A percentile compares a stretch with the other conserved stretches of the same genome.
Evolutionary conservation across 2,113 vertebrate genomes (phyloP).

Genomic region (Camarhynchus parvulus): DNA sequence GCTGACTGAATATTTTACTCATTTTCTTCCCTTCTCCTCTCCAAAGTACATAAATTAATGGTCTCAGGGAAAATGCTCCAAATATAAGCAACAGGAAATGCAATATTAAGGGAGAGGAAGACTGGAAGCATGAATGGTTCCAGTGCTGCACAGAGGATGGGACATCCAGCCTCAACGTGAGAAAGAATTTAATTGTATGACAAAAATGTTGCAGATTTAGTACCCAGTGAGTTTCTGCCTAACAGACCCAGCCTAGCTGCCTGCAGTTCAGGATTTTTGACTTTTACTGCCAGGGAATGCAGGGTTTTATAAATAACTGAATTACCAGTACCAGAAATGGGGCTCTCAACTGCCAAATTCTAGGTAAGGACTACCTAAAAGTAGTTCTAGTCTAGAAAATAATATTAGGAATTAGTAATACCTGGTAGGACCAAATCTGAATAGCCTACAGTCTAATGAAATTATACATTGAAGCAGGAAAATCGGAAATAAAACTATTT

Average conservation of each 20-base stretch:
- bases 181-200: background rate
- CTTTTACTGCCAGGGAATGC: background rate
- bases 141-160: background rate
- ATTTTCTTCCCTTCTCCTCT: background rate
- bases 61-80: background rate
- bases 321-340: background rate
- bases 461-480: background rate
- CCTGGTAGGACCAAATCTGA: background rate
- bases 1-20: background rate
- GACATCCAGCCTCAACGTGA: background rate
- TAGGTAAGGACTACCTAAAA: background rate
- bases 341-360: background rate
- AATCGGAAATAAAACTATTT: background rate
- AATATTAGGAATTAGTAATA: background rate
- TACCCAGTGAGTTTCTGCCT: conserved; percentile 3
- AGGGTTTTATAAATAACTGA: conserved; percentile 4
- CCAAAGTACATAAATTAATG: background rate
- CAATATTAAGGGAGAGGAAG: background rate
- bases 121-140: background rate
- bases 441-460: background rate
- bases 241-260: background rate
- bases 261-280: background rate
- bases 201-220: background rate
- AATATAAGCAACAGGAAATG: background rate
- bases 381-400: background rate